Evolutionary conservation across 2,888 invertebrate species (phyloP), one percentile per base, ranked within the genome.

Genomic region (Malacosoma neustria): DNA sequence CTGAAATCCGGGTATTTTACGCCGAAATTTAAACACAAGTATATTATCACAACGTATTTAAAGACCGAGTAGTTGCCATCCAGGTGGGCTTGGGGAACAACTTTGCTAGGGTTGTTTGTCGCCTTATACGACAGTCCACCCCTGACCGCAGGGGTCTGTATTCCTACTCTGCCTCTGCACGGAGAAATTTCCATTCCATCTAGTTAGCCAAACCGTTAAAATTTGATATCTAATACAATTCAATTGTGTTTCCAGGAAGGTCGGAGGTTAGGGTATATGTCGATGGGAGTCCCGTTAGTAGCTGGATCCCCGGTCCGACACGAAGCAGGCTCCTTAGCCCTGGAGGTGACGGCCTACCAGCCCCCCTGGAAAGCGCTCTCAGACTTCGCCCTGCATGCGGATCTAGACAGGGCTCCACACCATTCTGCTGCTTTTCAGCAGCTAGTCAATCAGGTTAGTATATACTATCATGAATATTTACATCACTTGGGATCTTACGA

Each of bases 251-350:
- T 22, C 49, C 90, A 97, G 97, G 97, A 97, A 87, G 97, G 97
- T 57, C 91, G 97, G 53, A 96, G 97, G 73, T 87, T 97, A 75
- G 96, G 95, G 48, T 96, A 96, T 81, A 96, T 96, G 68, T 93
- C 93, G 57, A 94, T 97, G 93, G 97, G 98, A 69, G 97, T 99
- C 54, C 98, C 99, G 12, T 94, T 99, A 93, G 96, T 99, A 44
- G 99, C 99, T 32, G 95, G 96, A 32, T 96, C 97, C 52, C 96
- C 96, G 22, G 95, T 96, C 42, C 89, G 96, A 34, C 95, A 96
- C 82, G 96, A 95, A 76, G 93, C 95, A 41, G 94, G 94, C 1
- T 93, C 95, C 40, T 90, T 95, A 70, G 94, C 95, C 29, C 88
- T 98, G 41, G 98, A 98, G 81, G 90, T 90, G 58, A 89, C 89